These are phyloP conservation scores for Mola mola DNA, from an alignment of 2,113 vertebrate genomes.

Conservation along the genomic window DNA sequence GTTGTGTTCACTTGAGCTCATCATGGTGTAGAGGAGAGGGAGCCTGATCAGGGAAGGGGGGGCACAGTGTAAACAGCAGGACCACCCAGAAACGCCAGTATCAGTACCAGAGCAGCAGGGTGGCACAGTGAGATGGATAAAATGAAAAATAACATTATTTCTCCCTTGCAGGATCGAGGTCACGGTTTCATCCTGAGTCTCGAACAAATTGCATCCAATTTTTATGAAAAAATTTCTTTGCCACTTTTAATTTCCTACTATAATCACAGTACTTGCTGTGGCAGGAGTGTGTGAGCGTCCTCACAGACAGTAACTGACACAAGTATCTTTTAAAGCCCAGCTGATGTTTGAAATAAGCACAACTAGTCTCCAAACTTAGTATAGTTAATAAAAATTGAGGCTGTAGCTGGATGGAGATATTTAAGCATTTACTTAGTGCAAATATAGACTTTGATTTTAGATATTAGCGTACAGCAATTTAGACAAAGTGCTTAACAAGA, in stretches of 20 bases:
- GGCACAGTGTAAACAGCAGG: constrained; percentile 22
- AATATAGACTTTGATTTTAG: not conserved
- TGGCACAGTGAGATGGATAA: constrained; percentile 32
- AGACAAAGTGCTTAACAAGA: not conserved
- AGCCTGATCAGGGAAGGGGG: constrained; percentile 19
- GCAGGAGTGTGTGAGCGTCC: not conserved
- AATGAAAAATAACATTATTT: constrained; percentile 32
- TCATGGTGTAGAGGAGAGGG: not conserved
- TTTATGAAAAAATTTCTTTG: no score
- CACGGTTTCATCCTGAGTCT: constrained; percentile 18
- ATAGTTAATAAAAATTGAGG: not conserved
- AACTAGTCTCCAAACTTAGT: no score
- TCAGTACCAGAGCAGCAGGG: constrained; percentile 22
- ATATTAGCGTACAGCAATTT: not conserved
- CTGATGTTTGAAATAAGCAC: not conserved
- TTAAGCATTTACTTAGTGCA: not conserved
- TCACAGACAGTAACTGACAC: not conserved
- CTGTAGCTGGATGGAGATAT: no score
- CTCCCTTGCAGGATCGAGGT: constrained; percentile 5
- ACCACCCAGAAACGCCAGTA: constrained; percentile 13
- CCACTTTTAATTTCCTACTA: not conserved
- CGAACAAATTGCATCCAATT: no score
- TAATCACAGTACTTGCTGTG: not conserved
- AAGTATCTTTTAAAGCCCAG: constrained; percentile 26
- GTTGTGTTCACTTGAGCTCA: constrained; percentile 41